phyloP scores from a whole-genome alignment of 2,888 invertebrate species.

The Galeopsomyia nigrocyanea region DNA sequence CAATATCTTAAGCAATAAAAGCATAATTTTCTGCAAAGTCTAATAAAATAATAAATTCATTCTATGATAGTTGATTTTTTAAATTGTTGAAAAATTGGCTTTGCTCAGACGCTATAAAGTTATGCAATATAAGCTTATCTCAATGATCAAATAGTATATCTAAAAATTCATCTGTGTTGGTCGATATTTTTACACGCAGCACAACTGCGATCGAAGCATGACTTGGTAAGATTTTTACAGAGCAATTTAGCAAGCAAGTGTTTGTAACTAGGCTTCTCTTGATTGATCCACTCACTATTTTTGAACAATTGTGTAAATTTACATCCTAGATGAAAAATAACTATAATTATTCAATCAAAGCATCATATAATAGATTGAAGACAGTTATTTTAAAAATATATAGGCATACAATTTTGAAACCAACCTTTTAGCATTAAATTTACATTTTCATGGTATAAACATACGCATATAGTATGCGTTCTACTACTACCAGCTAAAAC shows the following conservation, averaged over 20 bases:
- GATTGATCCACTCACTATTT: neutral
- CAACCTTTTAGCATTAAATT: constrained; percentile 51
- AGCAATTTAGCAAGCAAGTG: neutral
- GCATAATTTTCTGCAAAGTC: constrained; percentile 48
- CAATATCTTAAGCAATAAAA: constrained; percentile 41
- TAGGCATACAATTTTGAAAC: constrained; percentile 7
- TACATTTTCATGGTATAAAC: constrained; percentile 49
- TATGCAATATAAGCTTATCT: constrained; percentile 34
- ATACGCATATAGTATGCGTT: constrained; percentile 51
- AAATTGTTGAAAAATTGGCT: constrained; percentile 36
- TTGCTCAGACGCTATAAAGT: constrained; percentile 49
- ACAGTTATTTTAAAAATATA: constrained; percentile 1
- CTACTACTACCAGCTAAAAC: constrained; percentile 48
- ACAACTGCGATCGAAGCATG: constrained; percentile 28
- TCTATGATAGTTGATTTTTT: constrained; percentile 46
- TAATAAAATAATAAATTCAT: constrained; percentile 41
- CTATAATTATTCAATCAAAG: constrained; percentile 38
- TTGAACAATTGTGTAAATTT: neutral
- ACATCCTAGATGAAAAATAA: constrained; percentile 27
- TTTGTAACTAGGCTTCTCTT: neutral
- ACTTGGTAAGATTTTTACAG: constrained; percentile 12
- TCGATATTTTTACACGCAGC: constrained; percentile 35
- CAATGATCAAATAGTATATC: constrained; percentile 27
- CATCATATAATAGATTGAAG: constrained; percentile 14
- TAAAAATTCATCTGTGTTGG: constrained; percentile 28